Percentiles rank a stretch among this genome's conserved stretches.
These are phyloP conservation scores for Athalia cordata DNA, from an alignment of 2,888 invertebrate genomes.

Conservation along the genomic window DNA sequence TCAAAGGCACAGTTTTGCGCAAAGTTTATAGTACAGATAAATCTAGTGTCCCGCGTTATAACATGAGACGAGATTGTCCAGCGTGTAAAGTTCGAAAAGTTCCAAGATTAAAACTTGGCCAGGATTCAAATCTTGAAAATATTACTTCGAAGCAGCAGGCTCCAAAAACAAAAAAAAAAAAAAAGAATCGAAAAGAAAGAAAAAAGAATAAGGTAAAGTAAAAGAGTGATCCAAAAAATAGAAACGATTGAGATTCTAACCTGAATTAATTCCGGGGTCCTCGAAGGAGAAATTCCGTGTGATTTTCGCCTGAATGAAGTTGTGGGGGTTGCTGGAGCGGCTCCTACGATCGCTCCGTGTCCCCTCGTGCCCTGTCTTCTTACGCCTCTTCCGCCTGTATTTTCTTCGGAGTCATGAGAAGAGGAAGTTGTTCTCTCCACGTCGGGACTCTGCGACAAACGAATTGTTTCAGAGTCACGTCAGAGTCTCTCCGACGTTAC, in stretches of 20 bases:
- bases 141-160: neutral
- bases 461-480: conserved; percentile 46
- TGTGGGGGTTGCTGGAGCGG: conserved; percentile 50
- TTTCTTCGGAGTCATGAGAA: conserved; percentile 47
- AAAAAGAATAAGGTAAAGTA: neutral
- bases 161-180: neutral
- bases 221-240: neutral
- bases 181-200: neutral
- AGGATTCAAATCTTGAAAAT: conserved; percentile 17
- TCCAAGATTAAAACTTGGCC: conserved; percentile 31
- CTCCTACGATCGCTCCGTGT: conserved; percentile 50
- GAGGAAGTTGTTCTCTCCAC: conserved; percentile 51
- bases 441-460: conserved; percentile 55
- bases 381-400: conserved; percentile 47
- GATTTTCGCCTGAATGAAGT: conserved; percentile 59
- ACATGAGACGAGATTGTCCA: neutral
- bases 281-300: conserved; percentile 62
- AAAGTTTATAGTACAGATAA: neutral
- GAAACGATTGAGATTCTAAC: conserved; percentile 56
- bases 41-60: neutral
- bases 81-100: neutral
- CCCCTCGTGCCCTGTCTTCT: conserved; percentile 54
- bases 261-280: conserved; percentile 73
- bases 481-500: conserved; percentile 45
- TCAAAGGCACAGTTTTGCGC: neutral